Base-by-base conservation (phyloP, 2,113 vertebrate species). In the Carettochelys insculpta region DNA sequence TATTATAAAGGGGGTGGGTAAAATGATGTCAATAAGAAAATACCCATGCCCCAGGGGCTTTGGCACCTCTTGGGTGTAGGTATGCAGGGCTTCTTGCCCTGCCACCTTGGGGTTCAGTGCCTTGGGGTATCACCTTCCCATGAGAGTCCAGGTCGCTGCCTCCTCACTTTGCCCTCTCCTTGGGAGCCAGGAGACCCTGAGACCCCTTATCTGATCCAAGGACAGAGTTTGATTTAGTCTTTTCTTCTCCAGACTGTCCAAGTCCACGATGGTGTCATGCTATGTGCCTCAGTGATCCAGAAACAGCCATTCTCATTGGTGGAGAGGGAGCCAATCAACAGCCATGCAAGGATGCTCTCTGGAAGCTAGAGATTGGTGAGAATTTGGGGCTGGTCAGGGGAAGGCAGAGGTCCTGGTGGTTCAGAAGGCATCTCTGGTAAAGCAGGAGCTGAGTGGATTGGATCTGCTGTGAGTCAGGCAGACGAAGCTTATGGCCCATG, bases 321-420 rank as follows among this genome's bases (percentile, higher is more conserved):
- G 99, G 99, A 50, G 98, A 98, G 95, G 97, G 97, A 5, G 78
- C 88, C 1, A 80, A 97, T 79, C 97, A 98, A 34, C 96, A 94
- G 86, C 86, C 91, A 84, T 98, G 98, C 96, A 93, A 95, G 61
- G 98, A 99, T 95, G 96, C 96, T 0, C 76, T 98, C 54, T 99
- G 99, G 99, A 99, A 98, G 91, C 96, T 99, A 29, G 98, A 99
- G 95, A 97, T 98, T 31, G 98, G 98, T 99, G 77, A 45, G 95
- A 9, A 82, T 47, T 76, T 92, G 0, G 48, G 25, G 19, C 43
- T 88, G 3, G 81, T 43, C 43, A 34, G 86, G n/a, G 31, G 77
- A 61, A 1, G 34, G 22, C 45, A 22, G 19, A 8, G 41, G 50
- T 47, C 77, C 80, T 58, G 61, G 61, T 68, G 11, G 80, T 0